Evolutionary conservation across 2,113 vertebrate species (phyloP), one percentile per base, ranked within the genome.

Genomic region (Geococcyx californianus): DNA sequence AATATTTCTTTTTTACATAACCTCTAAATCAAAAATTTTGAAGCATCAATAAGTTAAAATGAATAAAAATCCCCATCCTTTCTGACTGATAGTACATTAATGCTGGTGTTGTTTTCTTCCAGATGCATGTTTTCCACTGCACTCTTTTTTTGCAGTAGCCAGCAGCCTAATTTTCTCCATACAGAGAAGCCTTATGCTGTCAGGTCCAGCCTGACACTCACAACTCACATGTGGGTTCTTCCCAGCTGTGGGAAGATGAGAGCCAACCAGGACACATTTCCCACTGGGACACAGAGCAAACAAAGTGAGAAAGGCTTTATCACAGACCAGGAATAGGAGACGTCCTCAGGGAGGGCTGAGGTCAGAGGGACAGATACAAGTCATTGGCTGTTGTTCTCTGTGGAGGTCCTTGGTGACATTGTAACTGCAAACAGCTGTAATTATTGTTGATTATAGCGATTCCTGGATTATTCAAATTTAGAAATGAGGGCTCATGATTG

Each of bases 161-260:
- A 63, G 34, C 11, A 79, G 29, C 18, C 64, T 67, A 13, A 26
- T 76, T 88, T 87, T 80, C 45, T 73, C 45, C 20, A 4, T 40
- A 11, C 5, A 55, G 44, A 49, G 21, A 25, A 89, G 2, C 16
- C 54, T 6, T 2, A 47, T 26, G 23, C 36, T 69, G 17, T 38
- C 54, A 6, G 6, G 31, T 76, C 16, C 13, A 7, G 12, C 21
- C 21, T 16, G 24, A 52, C 14, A 47, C 18, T 14, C 13, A 3
- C 24, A 73, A 13, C n/a, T 70, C 38, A 26, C 12, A 55, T 0
- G 0, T 1, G 5, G 25, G 16, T 38, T 6, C 18, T 85, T 13
- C 34, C 3, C 34, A 59, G 44, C 21, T 3, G 3, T 23, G 36
- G 86, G 66, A 72, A 67, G 14, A 38, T 28, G 17, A 21, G 6